Percentiles rank a stretch among this genome's conserved stretches.
Evolutionary conservation across 2,888 invertebrate genomes (phyloP).

Genomic region (Sericinus montela): DNA sequence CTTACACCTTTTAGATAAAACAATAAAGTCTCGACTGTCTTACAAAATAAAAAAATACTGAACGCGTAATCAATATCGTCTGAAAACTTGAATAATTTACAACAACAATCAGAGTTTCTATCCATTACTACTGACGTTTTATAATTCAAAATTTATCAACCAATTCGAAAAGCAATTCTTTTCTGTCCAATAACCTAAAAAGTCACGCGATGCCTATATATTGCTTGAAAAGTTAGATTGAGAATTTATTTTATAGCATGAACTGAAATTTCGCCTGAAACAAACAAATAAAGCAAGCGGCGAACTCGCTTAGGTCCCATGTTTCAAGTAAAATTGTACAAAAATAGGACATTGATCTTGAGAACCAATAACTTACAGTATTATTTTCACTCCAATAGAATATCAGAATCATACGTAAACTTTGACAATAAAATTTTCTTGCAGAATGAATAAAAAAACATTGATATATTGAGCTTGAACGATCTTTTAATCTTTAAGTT

Average conservation of each 20-base stretch:
- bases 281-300: constrained; percentile 26
- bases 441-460: no score
- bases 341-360: no score
- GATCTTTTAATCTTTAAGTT: no score
- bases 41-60: no score
- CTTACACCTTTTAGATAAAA: no score
- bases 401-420: no score
- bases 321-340: neutral
- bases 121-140: neutral
- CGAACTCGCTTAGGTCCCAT: constrained; percentile 18
- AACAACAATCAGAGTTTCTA: constrained; percentile 5
- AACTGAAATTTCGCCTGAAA: constrained; percentile 20
- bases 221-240: constrained; percentile 46
- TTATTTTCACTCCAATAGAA: no score
- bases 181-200: constrained; percentile 35
- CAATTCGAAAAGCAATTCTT: constrained; percentile 40
- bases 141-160: constrained; percentile 14
- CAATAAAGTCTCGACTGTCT: no score
- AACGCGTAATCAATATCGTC: no score
- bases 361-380: no score
- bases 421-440: no score
- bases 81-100: neutral
- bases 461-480: no score
- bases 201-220: constrained; percentile 43
- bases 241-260: constrained; percentile 31